phyloP scores from a whole-genome alignment of 2,888 invertebrate species.

The Pachydiplax longipennis region DNA sequence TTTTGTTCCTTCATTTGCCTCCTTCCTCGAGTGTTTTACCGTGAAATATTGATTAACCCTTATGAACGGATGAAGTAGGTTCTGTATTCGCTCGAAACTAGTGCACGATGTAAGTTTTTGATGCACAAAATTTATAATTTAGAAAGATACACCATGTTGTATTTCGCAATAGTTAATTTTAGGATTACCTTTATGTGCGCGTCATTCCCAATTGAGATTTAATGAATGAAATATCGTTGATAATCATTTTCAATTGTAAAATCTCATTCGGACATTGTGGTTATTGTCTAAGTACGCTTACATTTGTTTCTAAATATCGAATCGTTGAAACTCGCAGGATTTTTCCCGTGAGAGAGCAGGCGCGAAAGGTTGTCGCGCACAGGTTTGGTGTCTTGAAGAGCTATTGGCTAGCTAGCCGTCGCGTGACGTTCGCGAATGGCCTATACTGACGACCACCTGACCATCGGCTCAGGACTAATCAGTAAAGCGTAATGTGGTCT shows the following conservation, averaged over 20 bases:
- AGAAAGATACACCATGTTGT: background rate
- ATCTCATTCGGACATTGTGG: background rate
- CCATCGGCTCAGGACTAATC: slow-evolving; percentile 43
- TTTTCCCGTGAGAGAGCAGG: background rate
- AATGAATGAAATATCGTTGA: background rate
- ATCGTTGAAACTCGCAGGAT: background rate
- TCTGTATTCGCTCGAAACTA: background rate
- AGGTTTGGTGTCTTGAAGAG: slow-evolving; percentile 13
- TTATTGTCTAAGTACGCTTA: background rate
- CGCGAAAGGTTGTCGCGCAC: slow-evolving; percentile 42
- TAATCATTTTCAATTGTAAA: background rate
- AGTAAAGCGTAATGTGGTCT: slow-evolving; percentile 39
- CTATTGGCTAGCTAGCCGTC: slow-evolving; percentile 26
- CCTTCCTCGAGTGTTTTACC: background rate
- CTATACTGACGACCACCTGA: slow-evolving; percentile 44
- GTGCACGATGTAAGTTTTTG: background rate
- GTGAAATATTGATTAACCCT: background rate
- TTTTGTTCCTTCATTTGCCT: background rate
- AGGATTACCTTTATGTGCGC: background rate
- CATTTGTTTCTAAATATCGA: background rate
- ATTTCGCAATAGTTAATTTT: background rate
- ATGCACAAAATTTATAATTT: background rate
- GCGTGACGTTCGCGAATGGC: slow-evolving; percentile 41
- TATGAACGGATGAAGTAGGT: background rate
- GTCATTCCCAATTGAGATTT: background rate